These are phyloP conservation scores for Corythucha ciliata DNA, from an alignment of 2,888 invertebrate species.

Conservation along the genomic window DNA sequence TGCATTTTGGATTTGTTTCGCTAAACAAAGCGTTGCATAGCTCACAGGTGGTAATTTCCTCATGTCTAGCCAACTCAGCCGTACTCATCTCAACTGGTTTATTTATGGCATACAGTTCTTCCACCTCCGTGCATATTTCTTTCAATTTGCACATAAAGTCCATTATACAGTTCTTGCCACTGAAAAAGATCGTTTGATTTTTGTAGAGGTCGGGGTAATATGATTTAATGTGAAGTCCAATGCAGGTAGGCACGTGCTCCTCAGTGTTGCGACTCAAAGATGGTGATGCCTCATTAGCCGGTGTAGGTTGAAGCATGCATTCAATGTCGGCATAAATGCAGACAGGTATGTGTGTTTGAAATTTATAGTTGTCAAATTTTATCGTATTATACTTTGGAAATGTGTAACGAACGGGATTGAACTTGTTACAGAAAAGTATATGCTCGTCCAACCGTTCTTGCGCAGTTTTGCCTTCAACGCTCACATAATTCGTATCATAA, in stretches of 20 bases:
- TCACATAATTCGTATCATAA: neutral
- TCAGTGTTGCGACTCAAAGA: too few relatives aligned
- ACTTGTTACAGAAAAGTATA: neutral
- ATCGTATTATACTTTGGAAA: neutral
- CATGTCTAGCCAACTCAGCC: neutral
- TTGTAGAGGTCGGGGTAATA: neutral
- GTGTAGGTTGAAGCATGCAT: neutral
- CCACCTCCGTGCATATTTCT: neutral
- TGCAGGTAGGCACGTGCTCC: neutral
- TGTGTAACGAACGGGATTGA: neutral
- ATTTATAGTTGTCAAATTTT: conserved; percentile 1
- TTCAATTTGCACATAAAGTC: neutral
- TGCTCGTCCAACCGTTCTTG: neutral
- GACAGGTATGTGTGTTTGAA: neutral
- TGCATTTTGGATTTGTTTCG: too few relatives aligned
- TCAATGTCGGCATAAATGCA: conserved; percentile 3
- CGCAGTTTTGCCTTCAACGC: neutral
- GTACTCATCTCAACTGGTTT: neutral
- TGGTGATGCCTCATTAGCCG: too few relatives aligned
- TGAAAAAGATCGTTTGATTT: neutral
- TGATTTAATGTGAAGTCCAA: neutral
- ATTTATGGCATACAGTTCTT: neutral
- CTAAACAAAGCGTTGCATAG: neutral
- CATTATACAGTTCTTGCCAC: neutral
- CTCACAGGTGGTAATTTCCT: neutral